These are phyloP conservation scores for Agonopterix arenella DNA, from an alignment of 2,888 invertebrate species.

Conservation along the genomic window DNA sequence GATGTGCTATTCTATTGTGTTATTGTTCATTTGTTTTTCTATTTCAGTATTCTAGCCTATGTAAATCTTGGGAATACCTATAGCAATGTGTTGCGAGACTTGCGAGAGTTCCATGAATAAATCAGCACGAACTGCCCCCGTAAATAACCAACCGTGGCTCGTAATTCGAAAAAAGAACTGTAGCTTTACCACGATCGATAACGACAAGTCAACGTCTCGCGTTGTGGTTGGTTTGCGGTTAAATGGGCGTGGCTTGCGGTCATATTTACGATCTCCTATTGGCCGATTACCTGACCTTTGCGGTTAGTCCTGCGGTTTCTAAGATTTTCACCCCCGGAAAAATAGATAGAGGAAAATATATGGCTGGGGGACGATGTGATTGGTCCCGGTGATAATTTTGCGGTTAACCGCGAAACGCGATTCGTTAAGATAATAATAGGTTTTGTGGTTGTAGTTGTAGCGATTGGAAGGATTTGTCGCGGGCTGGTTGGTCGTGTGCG, in stretches of 20 bases:
- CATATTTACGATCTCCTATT: constrained; percentile 76
- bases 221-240: constrained; percentile 81
- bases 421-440: constrained; percentile 73
- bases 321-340: constrained; percentile 75
- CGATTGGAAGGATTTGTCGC: constrained; percentile 47
- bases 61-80: not conserved
- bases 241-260: constrained; percentile 80
- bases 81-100: not conserved
- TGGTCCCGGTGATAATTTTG: constrained; percentile 58
- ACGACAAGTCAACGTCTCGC: constrained; percentile 65
- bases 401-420: constrained; percentile 70
- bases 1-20: too few relatives aligned
- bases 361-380: constrained; percentile 48
- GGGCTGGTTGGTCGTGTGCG: constrained; percentile 28
- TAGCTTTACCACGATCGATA: constrained; percentile 57
- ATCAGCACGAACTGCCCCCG: constrained; percentile 12
- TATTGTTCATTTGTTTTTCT: too few relatives aligned
- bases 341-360: constrained; percentile 71
- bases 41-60: not conserved
- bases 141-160: constrained; percentile 31
- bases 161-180: constrained; percentile 55
- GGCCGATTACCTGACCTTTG: constrained; percentile 77
- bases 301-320: constrained; percentile 79
- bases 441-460: constrained; percentile 24
- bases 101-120: constrained; percentile 17